These are phyloP conservation scores for Forbesichthys agassizii DNA, from an alignment of 2,113 vertebrate species.

Conservation along the genomic window DNA sequence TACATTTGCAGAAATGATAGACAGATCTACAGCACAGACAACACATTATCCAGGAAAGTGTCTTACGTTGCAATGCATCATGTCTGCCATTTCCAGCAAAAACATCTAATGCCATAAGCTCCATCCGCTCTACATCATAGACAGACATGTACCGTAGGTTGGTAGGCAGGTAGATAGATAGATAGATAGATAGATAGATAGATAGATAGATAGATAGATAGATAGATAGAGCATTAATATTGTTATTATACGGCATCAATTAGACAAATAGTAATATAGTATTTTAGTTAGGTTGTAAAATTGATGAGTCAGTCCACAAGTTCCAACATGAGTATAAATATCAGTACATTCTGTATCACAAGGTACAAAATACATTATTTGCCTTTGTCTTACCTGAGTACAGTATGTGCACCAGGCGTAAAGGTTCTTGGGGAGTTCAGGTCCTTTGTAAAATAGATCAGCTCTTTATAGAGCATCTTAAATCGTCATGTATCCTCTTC, in stretches of 20 bases:
- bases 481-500: not conserved
- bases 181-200: not conserved
- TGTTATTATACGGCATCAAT: not conserved
- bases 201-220: not conserved
- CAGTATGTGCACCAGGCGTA: not conserved
- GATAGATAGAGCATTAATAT: not conserved
- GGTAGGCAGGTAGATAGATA: not conserved
- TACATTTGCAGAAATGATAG: too few relatives aligned
- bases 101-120: constrained; percentile 12
- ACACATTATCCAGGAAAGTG: not conserved
- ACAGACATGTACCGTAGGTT: too few relatives aligned
- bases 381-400: not conserved
- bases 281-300: too few relatives aligned
- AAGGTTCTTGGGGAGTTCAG: too few relatives aligned
- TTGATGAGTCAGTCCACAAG: too few relatives aligned
- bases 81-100: not conserved
- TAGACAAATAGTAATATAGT: not conserved
- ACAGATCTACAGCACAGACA: too few relatives aligned
- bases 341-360: too few relatives aligned
- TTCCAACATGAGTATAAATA: too few relatives aligned
- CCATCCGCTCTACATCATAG: constrained; percentile 13
- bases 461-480: not conserved
- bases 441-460: not conserved
- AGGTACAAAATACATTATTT: too few relatives aligned
- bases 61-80: constrained; percentile 5